phyloP scores from a whole-genome alignment of 2,113 vertebrate genomes.

The Daphoenositta chrysoptera region DNA sequence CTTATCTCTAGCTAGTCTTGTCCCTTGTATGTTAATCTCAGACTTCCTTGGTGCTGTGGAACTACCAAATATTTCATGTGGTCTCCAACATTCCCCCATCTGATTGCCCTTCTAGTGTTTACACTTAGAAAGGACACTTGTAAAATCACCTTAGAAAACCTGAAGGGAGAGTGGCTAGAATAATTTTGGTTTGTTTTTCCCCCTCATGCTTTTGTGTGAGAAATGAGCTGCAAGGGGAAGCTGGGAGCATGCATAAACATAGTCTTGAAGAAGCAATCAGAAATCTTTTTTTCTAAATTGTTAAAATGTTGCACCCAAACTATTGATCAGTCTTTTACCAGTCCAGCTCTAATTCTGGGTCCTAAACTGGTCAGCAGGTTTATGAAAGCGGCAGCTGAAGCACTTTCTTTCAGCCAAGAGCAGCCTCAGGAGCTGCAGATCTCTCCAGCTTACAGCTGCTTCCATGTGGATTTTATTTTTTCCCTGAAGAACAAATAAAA shows the following conservation, averaged over 20 bases:
- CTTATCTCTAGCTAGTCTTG: background rate
- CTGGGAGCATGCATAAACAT: background rate
- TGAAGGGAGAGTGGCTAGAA: background rate
- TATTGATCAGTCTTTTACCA: background rate
- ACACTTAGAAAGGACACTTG: background rate
- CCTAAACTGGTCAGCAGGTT: background rate
- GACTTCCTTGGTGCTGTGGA: background rate
- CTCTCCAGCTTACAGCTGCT: background rate
- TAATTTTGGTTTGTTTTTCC: background rate
- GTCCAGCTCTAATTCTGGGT: background rate
- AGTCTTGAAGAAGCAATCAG: rapidly evolving
- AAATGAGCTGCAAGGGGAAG: background rate
- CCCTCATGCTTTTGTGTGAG: background rate
- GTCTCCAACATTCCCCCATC: background rate
- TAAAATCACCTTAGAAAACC: background rate
- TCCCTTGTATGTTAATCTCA: background rate
- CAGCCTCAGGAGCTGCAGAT: background rate
- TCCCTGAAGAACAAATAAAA: background rate
- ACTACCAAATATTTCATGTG: background rate
- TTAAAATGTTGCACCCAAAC: background rate
- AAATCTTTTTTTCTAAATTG: background rate
- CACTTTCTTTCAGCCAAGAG: background rate
- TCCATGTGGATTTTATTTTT: background rate
- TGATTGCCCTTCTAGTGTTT: background rate
- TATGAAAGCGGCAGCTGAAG: background rate